Base-by-base conservation (phyloP, 37 sponge, comb jelly and placozoan species). In the Bolinopsis microptera region DNA sequence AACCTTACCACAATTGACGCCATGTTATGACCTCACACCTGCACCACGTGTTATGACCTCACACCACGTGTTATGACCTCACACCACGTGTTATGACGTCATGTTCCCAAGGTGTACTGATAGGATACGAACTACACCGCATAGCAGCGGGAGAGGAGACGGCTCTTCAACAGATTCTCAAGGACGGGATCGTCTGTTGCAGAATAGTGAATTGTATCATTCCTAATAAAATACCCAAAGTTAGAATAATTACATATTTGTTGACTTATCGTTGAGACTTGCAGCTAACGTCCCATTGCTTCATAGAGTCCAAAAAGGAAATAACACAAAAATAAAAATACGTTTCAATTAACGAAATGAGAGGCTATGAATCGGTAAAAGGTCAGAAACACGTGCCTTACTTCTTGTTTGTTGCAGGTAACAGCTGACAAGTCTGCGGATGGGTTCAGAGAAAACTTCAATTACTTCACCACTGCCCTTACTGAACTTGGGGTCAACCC, bases 111-210 rank as follows among this genome's bases (percentile, higher is more conserved):
- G 90, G 90, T 5, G 90, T 86, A 8, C 48, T 86, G 41, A 86
- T 86, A 9, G 90, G 90, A 3, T 86, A 86, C 36, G 90, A 86
- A 38, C 26, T 86, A 23, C 90, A 86, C 35, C 41, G 90, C 1
- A 86, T 86, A 39, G 90, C 90, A 39, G 31, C 61, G 2, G 90
- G 90, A 34, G 90, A 86, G 61, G 90, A 86, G 90, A 86, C 90
- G 13, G 90, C 90, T 5, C 61, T 86, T n/a, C 90, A 86, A 40
- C 90, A 86, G 61, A 86, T 86, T 24, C 90, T 86, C 13, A 86
- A 86, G 24, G 90, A 86, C 39, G 90, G 90, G 27, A 86, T 86
- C 39, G 90, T 86, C 48, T 86, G 90, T 41, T 86, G 90, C 26
- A 86, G 90, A 23, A 39, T 86, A 2, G 61, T 86, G 0, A 86